These are phyloP conservation scores for Raja brachyura DNA, from an alignment of 2,113 vertebrate genomes.

Conservation along the genomic window DNA sequence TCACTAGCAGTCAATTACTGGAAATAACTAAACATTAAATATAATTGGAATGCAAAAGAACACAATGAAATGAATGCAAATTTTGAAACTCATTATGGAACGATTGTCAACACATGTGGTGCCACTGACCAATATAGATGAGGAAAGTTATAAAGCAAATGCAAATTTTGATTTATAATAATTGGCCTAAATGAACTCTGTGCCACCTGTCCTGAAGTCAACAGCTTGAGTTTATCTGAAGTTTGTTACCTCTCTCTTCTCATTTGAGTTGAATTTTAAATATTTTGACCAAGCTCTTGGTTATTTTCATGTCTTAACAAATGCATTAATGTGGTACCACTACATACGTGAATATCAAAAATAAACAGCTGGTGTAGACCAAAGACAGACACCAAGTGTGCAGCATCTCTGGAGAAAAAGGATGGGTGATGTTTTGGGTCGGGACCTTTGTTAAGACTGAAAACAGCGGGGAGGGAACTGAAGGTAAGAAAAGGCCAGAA, in stretches of 20 bases:
- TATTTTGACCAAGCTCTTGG: too few relatives aligned
- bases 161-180: neutral
- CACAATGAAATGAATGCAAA: neutral
- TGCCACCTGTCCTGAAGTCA: neutral
- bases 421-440: too few relatives aligned
- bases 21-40: neutral
- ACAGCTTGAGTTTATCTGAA: neutral
- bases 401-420: too few relatives aligned
- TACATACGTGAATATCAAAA: too few relatives aligned
- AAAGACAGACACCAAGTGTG: too few relatives aligned
- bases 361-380: too few relatives aligned
- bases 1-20: neutral
- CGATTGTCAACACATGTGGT: neutral
- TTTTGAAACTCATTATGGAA: neutral
- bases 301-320: too few relatives aligned
- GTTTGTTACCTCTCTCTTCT: neutral
- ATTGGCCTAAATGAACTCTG: neutral
- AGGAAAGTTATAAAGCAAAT: neutral
- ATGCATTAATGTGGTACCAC: too few relatives aligned
- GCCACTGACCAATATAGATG: neutral
- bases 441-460: too few relatives aligned
- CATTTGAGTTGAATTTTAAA: too few relatives aligned
- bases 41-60: neutral
- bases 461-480: too few relatives aligned
- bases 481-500: too few relatives aligned